Evolutionary conservation across 2,888 invertebrate species (phyloP), one percentile per base, ranked within the genome.

Genomic region (Drosophila anceps): DNA sequence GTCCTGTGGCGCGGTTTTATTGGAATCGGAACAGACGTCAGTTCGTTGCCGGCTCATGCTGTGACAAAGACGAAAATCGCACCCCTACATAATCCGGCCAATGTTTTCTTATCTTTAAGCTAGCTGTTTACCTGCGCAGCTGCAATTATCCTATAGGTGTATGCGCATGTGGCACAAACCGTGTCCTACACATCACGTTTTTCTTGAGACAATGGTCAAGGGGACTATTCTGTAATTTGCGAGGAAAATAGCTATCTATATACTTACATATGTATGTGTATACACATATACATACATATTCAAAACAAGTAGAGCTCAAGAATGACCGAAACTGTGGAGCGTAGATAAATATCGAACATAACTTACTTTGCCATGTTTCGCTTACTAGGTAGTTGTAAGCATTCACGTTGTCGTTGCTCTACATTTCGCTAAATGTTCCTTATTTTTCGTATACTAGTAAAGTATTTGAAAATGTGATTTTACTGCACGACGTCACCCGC

Each of bases 81-180:
- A 83, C 83, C 85, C 85, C 82, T 80, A 69, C 69, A 55, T 82
- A 88, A 88, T 84, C 86, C 74, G 46, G 58, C 60, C 66, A 55
- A 55, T 75, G 77, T 54, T 73, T 69, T 78, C 76, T 69, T 83
- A 78, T 75, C 84, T 75, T 12, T 54, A 51, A 55, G 33, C 76
- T 60, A 66, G 60, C 44, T 50, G 65, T 64, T 84, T 89, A 89
- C 84, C 90, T 89, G 84, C 81, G 61, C 72, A 81, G 77, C 89
- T 82, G 86, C 80, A 82, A 68, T 57, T 70, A 74, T 67, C 62
- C 55, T 50, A 68, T 72, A 66, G 73, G 73, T 79, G 76, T 79
- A 63, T 73, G 67, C 69, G 79, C 77, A 73, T 74, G 54, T 35
- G 44, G 43, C 41, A 39, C 41, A 58, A 51, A 55, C 58, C 61